A percentile compares a stretch with the other conserved stretches of the same genome.
These are phyloP conservation scores for Arrhamphus sclerolepis DNA, from an alignment of 2,797 vertebrate species.

Conservation along the genomic window DNA sequence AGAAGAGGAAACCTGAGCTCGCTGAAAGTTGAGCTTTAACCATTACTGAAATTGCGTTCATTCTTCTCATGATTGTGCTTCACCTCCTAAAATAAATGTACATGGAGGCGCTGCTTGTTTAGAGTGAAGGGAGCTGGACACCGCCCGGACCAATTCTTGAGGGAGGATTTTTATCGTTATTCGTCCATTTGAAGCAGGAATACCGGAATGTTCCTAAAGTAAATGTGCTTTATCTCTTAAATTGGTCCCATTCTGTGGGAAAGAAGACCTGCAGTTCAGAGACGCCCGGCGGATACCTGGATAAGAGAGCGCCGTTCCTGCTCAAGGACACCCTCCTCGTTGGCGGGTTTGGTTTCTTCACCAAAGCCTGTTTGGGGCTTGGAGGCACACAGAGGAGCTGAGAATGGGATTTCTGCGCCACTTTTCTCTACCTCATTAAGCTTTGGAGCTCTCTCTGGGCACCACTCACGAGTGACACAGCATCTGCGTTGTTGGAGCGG, in stretches of 20 bases:
- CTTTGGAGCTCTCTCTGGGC: neutral
- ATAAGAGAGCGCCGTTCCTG: neutral
- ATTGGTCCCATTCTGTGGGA: constrained; percentile 2
- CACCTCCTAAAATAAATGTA: too few relatives aligned
- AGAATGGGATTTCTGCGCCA: constrained; percentile 17
- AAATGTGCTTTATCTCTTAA: neutral
- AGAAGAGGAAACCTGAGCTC: neutral
- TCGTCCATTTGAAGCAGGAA: neutral
- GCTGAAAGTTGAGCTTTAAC: constrained; percentile 4
- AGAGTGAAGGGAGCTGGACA: constrained; percentile 25
- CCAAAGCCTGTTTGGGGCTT: neutral
- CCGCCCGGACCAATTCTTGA: constrained; percentile 45
- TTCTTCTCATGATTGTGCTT: neutral
- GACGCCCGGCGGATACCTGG: too few relatives aligned
- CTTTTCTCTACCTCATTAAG: constrained; percentile 1
- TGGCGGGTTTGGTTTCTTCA: constrained; percentile 25
- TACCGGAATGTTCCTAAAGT: constrained; percentile 24
- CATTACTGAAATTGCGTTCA: neutral
- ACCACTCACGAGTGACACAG: neutral
- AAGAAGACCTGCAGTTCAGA: neutral
- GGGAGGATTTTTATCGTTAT: too few relatives aligned
- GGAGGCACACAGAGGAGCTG: neutral
- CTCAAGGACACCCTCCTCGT: constrained; percentile 28
- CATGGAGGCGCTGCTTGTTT: too few relatives aligned
- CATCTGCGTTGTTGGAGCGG: constrained; percentile 9